Conservation (phyloP, 2,888 invertebrate species). For the Lamellibrachia columna region DNA sequence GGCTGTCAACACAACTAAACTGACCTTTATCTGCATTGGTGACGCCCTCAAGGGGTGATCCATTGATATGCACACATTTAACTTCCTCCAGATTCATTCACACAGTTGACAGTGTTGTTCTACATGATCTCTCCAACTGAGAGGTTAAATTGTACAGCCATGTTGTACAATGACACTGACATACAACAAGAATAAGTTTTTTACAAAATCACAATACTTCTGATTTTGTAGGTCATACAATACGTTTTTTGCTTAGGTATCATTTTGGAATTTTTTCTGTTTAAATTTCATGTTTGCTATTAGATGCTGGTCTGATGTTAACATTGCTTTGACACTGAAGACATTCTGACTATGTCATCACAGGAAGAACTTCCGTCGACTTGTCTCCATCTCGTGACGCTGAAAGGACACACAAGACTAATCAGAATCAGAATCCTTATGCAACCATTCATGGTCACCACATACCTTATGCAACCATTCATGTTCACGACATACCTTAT, state of each 20-base stretch:
- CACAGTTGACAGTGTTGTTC: too few species aligned
- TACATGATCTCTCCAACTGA: too few species aligned
- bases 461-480: background rate
- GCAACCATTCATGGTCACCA: slow-evolving; percentile 96
- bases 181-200: too few species aligned
- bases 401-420: slow-evolving; percentile 75
- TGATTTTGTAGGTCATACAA: background rate
- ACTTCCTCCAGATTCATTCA: too few species aligned
- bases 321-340: background rate
- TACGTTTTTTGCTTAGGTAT: background rate
- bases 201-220: background rate
- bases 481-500: slow-evolving; percentile 61
- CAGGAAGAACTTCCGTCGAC: slow-evolving; percentile 90
- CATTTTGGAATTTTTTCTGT: background rate
- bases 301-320: background rate
- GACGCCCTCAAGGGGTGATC: too few species aligned
- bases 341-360: slow-evolving; percentile 61
- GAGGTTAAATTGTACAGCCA: background rate
- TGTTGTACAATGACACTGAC: background rate
- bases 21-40: too few species aligned
- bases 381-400: slow-evolving; percentile 92
- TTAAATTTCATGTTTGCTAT: background rate
- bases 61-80: too few species aligned
- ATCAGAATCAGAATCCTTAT: slow-evolving; percentile 37
- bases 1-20: too few species aligned